Evolutionary conservation across 1,140 invertebrate species (phyloP).

Genomic region (Platorchestia sp.): DNA sequence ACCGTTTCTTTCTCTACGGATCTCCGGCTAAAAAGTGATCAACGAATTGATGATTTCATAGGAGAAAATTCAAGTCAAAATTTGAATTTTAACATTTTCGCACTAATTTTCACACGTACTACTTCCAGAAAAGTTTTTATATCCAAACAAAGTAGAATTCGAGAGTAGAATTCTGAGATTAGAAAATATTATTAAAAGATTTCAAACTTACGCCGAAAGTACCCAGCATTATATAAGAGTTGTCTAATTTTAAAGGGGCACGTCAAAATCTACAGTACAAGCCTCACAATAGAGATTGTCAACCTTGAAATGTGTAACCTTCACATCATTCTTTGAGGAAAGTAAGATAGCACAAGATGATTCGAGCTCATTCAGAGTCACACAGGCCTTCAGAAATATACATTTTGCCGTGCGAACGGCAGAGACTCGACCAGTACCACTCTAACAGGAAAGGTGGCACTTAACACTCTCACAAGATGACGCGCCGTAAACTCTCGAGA

Average conservation of each 20-base stretch:
- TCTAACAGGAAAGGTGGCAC: too few relatives aligned
- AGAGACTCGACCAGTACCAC: background rate
- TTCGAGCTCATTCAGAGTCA: background rate
- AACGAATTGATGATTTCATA: background rate
- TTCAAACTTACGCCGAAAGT: too few relatives aligned
- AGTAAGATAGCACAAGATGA: background rate
- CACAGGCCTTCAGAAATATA: background rate
- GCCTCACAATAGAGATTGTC: too few relatives aligned
- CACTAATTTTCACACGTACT: background rate
- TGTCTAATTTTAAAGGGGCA: too few relatives aligned
- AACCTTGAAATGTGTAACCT: background rate
- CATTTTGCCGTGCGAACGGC: background rate
- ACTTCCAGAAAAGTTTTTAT: background rate
- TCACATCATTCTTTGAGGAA: background rate
- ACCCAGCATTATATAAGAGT: too few relatives aligned
- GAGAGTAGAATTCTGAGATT: too few relatives aligned
- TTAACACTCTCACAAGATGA: too few relatives aligned
- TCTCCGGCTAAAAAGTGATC: background rate
- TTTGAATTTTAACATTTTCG: background rate
- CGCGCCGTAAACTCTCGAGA: too few relatives aligned
- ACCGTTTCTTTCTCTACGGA: background rate
- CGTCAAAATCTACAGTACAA: too few relatives aligned
- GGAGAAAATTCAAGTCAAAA: background rate
- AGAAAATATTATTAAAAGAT: too few relatives aligned
- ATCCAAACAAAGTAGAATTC: background rate